Percentiles rank a stretch among this genome's conserved stretches.
phyloP scores from a whole-genome alignment of 2,113 vertebrate species.

The Neolamprologus hecqui region DNA sequence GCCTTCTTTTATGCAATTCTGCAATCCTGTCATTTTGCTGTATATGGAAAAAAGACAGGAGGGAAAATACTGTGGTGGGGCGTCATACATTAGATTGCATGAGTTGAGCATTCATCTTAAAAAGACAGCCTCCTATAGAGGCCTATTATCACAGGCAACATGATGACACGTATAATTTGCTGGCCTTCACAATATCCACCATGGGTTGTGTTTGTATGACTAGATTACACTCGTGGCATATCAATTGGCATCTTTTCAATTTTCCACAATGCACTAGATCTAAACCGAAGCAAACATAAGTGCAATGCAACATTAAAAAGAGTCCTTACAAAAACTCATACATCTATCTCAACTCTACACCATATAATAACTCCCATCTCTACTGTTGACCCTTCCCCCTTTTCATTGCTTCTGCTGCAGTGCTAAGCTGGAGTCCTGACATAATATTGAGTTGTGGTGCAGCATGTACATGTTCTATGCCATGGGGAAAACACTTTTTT shows the following conservation, averaged over 20 bases:
- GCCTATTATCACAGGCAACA: not conserved
- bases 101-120: not conserved
- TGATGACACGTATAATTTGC: constrained; percentile 13
- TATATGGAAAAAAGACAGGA: not conserved
- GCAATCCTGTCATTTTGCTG: not conserved
- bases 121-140: not conserved
- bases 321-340: not conserved
- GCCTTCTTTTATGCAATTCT: not conserved
- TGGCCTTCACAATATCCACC: not conserved
- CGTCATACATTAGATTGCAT: not conserved
- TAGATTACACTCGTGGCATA: not conserved
- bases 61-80: not conserved
- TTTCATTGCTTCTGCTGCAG: constrained; percentile 4
- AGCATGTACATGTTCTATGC: constrained; percentile 13
- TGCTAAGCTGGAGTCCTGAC: constrained; percentile 14
- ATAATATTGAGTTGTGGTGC: constrained; percentile 17
- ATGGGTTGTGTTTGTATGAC: not conserved
- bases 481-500: constrained; percentile 7
- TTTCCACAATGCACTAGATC: not conserved
- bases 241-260: not conserved
- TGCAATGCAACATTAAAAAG: not conserved
- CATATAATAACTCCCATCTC: not conserved
- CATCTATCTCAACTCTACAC: not conserved
- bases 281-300: not conserved
- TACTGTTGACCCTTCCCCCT: constrained; percentile 15